Percentiles rank a stretch among this genome's conserved stretches.
phyloP scores from a whole-genome alignment of 1,140 invertebrate species.

The Conopomorpha cramerella region DNA sequence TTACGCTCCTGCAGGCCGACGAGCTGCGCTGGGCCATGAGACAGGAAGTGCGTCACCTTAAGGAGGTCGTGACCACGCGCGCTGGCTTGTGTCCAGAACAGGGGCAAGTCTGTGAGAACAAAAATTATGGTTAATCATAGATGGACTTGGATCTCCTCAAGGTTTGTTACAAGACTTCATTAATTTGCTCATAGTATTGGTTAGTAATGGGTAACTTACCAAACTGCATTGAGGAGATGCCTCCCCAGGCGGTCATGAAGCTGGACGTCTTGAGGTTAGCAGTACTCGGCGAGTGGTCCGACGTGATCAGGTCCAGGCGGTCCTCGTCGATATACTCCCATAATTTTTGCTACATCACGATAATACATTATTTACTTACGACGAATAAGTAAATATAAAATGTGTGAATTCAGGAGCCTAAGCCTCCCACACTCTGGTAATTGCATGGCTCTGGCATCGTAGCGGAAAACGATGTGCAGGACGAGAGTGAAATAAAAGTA shows the following conservation, averaged over 20 bases:
- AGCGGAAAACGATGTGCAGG: too few species aligned
- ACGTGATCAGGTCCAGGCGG: conserved; percentile 69
- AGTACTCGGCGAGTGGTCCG: conserved; percentile 76
- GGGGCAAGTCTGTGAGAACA: conserved; percentile 57
- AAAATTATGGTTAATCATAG: conserved; percentile 3
- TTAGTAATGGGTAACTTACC: conserved; percentile 60
- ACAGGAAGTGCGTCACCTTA: conserved; percentile 64
- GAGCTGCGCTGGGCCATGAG: conserved; percentile 64
- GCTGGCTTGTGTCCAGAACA: conserved; percentile 68
- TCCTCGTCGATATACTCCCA: conserved; percentile 66
- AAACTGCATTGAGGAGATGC: conserved; percentile 75
- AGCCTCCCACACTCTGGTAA: too few species aligned
- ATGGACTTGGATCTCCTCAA: too few species aligned
- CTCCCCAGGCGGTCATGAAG: conserved; percentile 74
- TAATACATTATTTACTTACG: too few species aligned
- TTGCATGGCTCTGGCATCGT: too few species aligned
- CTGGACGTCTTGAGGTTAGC: conserved; percentile 67
- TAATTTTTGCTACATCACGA: conserved; percentile 65
- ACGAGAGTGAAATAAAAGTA: too few species aligned
- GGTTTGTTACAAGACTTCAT: too few species aligned
- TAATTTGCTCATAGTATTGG: too few species aligned
- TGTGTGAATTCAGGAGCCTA: too few species aligned
- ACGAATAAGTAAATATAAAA: too few species aligned
- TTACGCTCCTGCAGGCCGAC: conserved; percentile 64
- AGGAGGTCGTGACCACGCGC: conserved; percentile 52